Percentiles rank a stretch among this genome's conserved stretches.
Conservation (phyloP, 2,888 invertebrate genomes). For the Ecliptopera silaceata region DNA sequence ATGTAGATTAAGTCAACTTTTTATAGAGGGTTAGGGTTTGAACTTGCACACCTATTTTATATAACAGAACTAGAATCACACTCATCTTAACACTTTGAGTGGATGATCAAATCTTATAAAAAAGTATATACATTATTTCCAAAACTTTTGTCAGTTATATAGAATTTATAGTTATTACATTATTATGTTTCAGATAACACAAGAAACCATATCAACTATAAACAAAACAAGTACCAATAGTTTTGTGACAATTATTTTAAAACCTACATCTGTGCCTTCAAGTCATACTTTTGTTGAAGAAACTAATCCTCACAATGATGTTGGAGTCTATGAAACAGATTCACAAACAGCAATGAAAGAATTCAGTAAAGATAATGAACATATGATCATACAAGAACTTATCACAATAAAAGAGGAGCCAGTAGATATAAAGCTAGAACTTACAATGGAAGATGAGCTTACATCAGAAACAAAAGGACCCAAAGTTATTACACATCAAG, state of each 20-base stretch:
- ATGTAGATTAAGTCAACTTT: too few relatives aligned
- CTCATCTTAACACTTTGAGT: too few relatives aligned
- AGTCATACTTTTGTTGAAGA: not conserved
- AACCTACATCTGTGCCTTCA: not conserved
- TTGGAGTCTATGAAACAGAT: not conserved
- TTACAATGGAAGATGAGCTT: not conserved
- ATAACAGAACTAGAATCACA: too few relatives aligned
- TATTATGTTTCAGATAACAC: conserved; percentile 15
- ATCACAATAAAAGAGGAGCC: conserved; percentile 11
- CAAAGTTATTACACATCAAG: not conserved
- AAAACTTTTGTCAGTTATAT: too few relatives aligned
- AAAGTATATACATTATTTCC: too few relatives aligned
- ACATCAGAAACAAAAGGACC: not conserved
- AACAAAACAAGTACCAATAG: conserved; percentile 1
- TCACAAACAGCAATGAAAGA: conserved; percentile 2
- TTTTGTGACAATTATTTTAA: conserved; percentile 5
- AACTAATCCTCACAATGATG: not conserved
- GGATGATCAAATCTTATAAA: too few relatives aligned
- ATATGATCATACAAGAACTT: conserved; percentile 1
- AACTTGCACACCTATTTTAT: too few relatives aligned
- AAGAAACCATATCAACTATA: not conserved
- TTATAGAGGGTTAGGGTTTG: too few relatives aligned
- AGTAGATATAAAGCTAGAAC: not conserved
- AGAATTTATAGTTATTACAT: too few relatives aligned
- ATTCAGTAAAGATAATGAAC: not conserved